These are phyloP conservation scores for Rostratula benghalensis DNA, from an alignment of 2,113 vertebrate genomes.

Conservation along the genomic window DNA sequence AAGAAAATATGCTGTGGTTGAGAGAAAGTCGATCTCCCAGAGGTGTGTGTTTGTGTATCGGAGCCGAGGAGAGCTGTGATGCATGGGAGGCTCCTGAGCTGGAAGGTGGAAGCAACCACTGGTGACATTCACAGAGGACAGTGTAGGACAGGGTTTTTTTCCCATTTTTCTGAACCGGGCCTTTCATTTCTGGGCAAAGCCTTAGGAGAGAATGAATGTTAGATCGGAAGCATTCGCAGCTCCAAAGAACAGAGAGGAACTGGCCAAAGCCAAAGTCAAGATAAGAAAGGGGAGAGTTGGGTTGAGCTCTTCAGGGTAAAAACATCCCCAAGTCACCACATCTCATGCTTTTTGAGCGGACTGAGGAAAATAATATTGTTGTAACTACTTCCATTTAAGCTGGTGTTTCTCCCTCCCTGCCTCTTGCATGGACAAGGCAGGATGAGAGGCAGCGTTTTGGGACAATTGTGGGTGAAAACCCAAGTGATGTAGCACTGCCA, in stretches of 20 bases:
- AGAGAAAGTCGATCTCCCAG: neutral
- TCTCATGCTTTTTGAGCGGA: neutral
- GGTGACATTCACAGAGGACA: neutral
- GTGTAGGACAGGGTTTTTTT: neutral
- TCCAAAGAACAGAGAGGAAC: neutral
- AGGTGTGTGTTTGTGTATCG: neutral
- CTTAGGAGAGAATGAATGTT: neutral
- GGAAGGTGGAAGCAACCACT: neutral
- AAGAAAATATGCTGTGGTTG: neutral
- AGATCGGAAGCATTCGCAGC: neutral
- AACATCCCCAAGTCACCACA: neutral
- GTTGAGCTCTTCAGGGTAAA: neutral
- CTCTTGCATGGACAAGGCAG: neutral
- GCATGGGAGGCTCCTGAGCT: rapidly evolving
- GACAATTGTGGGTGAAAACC: neutral
- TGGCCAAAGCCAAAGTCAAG: neutral
- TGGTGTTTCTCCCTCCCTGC: neutral
- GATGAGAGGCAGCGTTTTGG: neutral
- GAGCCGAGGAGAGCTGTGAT: neutral
- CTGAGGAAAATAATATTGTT: neutral
- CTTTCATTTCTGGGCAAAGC: neutral
- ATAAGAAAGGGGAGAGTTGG: neutral
- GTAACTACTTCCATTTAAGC: neutral
- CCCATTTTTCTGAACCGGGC: neutral
- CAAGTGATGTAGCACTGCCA: neutral